Percentiles rank a stretch among this genome's conserved stretches.
Evolutionary conservation across 2,888 invertebrate genomes (phyloP).

Genomic region (Drosophila siamana): DNA sequence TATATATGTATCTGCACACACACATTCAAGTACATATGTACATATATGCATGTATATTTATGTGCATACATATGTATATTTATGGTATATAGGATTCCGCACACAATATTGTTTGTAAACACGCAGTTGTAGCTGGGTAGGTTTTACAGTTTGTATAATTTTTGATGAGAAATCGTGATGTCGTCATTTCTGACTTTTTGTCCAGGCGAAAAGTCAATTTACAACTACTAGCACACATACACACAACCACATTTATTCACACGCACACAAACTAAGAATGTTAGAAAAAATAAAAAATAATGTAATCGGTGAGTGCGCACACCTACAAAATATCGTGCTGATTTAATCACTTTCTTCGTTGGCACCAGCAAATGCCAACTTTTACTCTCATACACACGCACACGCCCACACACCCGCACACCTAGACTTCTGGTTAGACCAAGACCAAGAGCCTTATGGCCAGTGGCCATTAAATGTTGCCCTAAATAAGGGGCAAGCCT

Average conservation of each 20-base stretch:
- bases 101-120: conserved; percentile 77
- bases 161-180: conserved; percentile 72
- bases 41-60: conserved; percentile 3
- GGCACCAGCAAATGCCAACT: conserved; percentile 75
- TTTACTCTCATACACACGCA: conserved; percentile 70
- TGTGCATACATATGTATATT: conserved; percentile 16
- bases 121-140: conserved; percentile 70
- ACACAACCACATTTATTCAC: conserved; percentile 15
- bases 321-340: conserved; percentile 82
- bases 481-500: conserved; percentile 80
- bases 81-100: conserved; percentile 46
- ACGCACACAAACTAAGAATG: conserved; percentile 22
- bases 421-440: conserved; percentile 45
- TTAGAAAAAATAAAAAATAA: conserved; percentile 36
- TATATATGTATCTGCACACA: conserved; percentile 8
- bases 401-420: conserved; percentile 23
- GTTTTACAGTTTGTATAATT: conserved; percentile 64
- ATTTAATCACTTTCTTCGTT: conserved; percentile 79
- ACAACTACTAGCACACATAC: conserved; percentile 46
- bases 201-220: conserved; percentile 79
- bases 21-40: conserved; percentile 8
- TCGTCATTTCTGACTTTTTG: conserved; percentile 74
- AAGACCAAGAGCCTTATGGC: conserved; percentile 73
- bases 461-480: conserved; percentile 81
- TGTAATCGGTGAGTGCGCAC: conserved; percentile 78